These are phyloP conservation scores for Xylota segnis DNA, from an alignment of 2,888 invertebrate species.

Conservation along the genomic window DNA sequence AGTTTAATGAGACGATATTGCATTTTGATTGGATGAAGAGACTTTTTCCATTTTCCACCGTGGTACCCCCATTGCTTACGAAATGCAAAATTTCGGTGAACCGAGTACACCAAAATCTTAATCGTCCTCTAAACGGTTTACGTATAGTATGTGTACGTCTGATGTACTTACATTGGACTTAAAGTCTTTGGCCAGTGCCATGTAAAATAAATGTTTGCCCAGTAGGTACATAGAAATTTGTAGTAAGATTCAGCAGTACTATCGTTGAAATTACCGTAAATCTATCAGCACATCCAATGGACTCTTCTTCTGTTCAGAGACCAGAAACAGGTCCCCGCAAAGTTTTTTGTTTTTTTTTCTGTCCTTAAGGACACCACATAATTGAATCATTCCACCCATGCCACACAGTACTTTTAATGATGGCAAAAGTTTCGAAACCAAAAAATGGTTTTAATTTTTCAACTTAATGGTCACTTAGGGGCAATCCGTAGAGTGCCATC, in stretches of 20 bases:
- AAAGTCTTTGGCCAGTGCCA: too few relatives aligned
- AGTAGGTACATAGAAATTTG: neutral
- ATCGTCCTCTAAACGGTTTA: too few relatives aligned
- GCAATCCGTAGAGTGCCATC: slow-evolving; percentile 26
- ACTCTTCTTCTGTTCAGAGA: neutral
- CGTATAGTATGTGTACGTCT: too few relatives aligned
- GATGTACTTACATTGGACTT: too few relatives aligned
- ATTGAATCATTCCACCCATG: slow-evolving; percentile 72
- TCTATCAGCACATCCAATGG: neutral
- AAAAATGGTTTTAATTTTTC: slow-evolving; percentile 77
- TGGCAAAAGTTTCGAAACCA: slow-evolving; percentile 72
- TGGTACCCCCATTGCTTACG: too few relatives aligned
- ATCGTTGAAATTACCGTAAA: neutral
- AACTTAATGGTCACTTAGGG: slow-evolving; percentile 76
- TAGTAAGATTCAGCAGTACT: neutral
- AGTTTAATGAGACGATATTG: too few relatives aligned
- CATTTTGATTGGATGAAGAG: too few relatives aligned
- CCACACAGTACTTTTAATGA: slow-evolving; percentile 60
- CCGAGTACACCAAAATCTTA: too few relatives aligned
- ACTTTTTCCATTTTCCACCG: too few relatives aligned
- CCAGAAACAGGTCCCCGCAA: neutral
- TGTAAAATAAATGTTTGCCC: too few relatives aligned
- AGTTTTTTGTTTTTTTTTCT: neutral
- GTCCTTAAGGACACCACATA: slow-evolving; percentile 53
- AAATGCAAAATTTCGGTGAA: too few relatives aligned